Evolutionary conservation across 2,113 vertebrate species (phyloP).

Genomic region (Paramormyrops kingsleyae): DNA sequence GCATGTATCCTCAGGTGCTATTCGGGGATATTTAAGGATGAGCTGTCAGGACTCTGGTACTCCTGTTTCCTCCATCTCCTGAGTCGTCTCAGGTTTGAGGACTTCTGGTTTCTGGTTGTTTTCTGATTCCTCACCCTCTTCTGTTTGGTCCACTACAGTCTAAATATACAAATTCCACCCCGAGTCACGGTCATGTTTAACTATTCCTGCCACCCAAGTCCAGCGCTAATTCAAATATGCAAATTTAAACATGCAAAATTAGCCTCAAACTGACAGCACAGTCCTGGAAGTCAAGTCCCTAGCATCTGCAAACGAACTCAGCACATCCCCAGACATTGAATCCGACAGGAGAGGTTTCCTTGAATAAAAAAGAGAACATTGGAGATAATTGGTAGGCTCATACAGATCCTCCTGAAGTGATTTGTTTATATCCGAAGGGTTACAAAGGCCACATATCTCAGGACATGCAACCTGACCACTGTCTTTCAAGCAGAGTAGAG

Average conservation of each 20-base stretch:
- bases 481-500: neutral
- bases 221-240: neutral
- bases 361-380: neutral
- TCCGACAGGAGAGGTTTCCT: neutral
- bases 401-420: neutral
- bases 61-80: neutral
- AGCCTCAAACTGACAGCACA: neutral
- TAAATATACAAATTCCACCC: neutral
- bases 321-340: neutral
- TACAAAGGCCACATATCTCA: neutral
- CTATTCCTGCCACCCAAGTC: neutral
- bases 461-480: neutral
- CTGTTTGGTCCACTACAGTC: neutral
- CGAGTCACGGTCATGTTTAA: neutral
- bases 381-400: neutral
- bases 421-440: neutral
- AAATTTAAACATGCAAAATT: neutral
- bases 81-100: neutral
- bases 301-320: neutral
- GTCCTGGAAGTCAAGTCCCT: neutral
- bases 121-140: neutral
- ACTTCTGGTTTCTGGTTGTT: neutral
- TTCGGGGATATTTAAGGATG: neutral
- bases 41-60: neutral
- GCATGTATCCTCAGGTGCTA: no score